Base-by-base conservation (phyloP, 2,113 vertebrate genomes). In the Trichechus manatus region DNA sequence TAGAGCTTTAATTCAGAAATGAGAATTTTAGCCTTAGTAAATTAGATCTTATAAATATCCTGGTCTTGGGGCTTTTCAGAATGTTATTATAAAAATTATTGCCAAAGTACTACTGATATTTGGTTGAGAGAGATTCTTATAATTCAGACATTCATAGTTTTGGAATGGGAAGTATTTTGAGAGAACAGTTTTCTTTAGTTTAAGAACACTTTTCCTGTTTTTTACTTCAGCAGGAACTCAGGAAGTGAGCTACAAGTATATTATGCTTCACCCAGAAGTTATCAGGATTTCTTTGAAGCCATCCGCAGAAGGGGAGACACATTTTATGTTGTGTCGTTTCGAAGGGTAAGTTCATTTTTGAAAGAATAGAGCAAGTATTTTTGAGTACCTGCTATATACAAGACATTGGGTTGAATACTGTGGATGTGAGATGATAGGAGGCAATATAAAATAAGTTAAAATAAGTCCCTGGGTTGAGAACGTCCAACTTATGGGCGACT, bases 271-370 rank as follows among this genome's bases (percentile, higher is more conserved):
- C 99, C 99, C 17, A 98, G 99, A 95, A 99, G 99, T 96, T 99
- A 99, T 95, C 99, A 99, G 36, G 99, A 99, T 93, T 99, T 99
- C 94, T 99, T 99, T 33, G 99, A 99, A 94, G 99, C 99, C 92
- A 98, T 99, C 97, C 99, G 97, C 96, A 99, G 99, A 47, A 98
- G 99, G 63, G 99, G 99, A 8, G 99, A 99, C 98, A 99, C 99
- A 0, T 99, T 99, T 98, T 99, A 99, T 3, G 99, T 99, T 5
- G 99, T 99, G 92, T 99, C 99, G 17, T 99, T 99, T 98, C 99
- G 99, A 91, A 99, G 99, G 98, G 99, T 99, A 97, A 99, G 99
- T 98, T 82, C 63, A 8, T 47, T 92, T 53, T 91, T 79, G 39
- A 93, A 96, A 90, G 93, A 85, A 53, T 17, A 64, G 64, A 77